Evolutionary conservation across 2,797 vertebrate species (phyloP).

Genomic region (Sebastes alutus): DNA sequence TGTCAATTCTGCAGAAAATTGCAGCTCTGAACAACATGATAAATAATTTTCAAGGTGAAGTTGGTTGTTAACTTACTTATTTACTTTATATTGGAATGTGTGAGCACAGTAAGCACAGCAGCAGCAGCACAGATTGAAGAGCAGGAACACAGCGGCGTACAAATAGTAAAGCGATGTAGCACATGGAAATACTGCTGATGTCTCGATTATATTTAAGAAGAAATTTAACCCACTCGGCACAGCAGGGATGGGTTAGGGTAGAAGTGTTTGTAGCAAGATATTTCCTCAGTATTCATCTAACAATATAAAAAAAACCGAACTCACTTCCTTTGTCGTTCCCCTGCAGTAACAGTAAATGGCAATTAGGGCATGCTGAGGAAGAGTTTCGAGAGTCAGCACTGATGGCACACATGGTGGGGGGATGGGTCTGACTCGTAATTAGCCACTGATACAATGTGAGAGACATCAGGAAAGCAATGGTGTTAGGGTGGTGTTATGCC

Average conservation of each 20-base stretch:
- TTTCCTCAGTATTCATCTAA: not conserved
- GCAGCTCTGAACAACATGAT: not conserved
- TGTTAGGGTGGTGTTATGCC: not conserved
- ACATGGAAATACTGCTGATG: constrained; percentile 7
- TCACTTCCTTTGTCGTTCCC: not conserved
- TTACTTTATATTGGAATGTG: constrained; percentile 13
- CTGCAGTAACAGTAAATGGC: not conserved
- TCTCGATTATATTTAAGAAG: constrained; percentile 13
- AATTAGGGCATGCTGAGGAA: not conserved
- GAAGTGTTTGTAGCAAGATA: not conserved
- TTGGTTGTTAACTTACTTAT: constrained; percentile 3
- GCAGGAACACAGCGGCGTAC: not conserved
- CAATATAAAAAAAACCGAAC: not conserved
- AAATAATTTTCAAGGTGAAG: not conserved
- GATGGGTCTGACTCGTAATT: not conserved
- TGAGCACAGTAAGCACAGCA: not conserved
- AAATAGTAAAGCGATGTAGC: not conserved
- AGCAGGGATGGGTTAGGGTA: not conserved
- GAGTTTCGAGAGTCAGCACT: not conserved
- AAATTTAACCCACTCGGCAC: constrained; percentile 4
- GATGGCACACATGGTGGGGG: not conserved
- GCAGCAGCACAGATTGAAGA: not conserved
- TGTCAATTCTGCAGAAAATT: not conserved
- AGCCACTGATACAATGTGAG: not conserved
- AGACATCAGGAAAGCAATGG: not conserved